Conservation (phyloP, 2,888 invertebrate genomes). For the Drosophila stalkeri region DNA sequence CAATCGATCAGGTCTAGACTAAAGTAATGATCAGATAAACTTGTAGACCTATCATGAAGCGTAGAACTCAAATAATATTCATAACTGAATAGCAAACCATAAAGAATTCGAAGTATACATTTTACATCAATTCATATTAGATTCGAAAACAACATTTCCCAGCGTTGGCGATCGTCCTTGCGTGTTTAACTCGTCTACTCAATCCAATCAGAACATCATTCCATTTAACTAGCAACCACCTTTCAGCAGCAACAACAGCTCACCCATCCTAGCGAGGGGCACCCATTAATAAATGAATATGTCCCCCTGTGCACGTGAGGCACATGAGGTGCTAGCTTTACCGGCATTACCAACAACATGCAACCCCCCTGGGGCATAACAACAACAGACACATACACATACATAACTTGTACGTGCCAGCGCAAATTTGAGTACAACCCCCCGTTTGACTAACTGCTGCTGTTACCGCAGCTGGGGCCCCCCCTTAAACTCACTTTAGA, state of each 20-base stretch:
- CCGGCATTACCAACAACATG: conserved; percentile 58
- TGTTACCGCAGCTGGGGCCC: conserved; percentile 51
- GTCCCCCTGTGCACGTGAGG: conserved; percentile 46
- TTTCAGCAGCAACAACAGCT: conserved; percentile 46
- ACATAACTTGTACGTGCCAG: conserved; percentile 57
- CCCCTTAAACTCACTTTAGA: conserved; percentile 63
- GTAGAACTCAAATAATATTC: neutral
- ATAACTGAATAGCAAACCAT: too few relatives aligned
- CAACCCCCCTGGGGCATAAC: conserved; percentile 46
- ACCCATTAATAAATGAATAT: conserved; percentile 77
- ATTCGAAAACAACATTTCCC: neutral
- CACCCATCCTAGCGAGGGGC: conserved; percentile 40
- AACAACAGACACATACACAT: conserved; percentile 35
- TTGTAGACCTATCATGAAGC: neutral
- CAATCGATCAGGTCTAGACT: neutral
- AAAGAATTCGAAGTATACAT: neutral
- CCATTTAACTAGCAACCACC: conserved; percentile 60
- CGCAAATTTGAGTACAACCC: conserved; percentile 48
- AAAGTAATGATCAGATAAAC: neutral
- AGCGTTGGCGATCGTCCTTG: conserved; percentile 7
- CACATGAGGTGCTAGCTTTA: conserved; percentile 69
- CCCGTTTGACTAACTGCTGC: conserved; percentile 31
- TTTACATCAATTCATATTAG: neutral
- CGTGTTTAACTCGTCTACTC: conserved; percentile 3
- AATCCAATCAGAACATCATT: conserved; percentile 38